Evolutionary conservation across 1,140 invertebrate species (phyloP).

Genomic region (Heliconius hewitsoni): DNA sequence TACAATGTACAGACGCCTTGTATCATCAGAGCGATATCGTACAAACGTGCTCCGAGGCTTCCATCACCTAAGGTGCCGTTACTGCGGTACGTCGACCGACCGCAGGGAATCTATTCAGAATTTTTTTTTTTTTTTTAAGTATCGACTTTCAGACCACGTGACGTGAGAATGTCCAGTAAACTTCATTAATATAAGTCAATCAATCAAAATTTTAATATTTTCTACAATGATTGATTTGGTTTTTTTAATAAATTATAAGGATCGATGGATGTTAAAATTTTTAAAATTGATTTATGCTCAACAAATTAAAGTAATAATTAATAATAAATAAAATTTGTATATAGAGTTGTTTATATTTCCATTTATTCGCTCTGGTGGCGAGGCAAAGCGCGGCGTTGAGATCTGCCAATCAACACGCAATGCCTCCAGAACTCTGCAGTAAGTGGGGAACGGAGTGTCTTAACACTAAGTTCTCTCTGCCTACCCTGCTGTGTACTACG

Average conservation of each 20-base stretch:
- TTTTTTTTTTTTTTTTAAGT: neutral
- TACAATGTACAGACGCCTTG: neutral
- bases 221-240: conserved; percentile 9
- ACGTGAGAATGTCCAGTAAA: conserved; percentile 2
- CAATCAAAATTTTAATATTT: conserved; percentile 9
- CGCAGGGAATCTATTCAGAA: conserved; percentile 21
- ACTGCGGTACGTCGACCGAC: conserved; percentile 23
- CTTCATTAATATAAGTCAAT: conserved; percentile 8
- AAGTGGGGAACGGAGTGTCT: too few species aligned
- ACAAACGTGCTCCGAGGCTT: conserved; percentile 3
- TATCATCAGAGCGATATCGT: conserved; percentile 9
- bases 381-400: too few species aligned
- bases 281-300: too few species aligned
- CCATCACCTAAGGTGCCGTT: conserved; percentile 24
- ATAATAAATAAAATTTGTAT: too few species aligned
- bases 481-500: too few species aligned
- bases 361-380: too few species aligned
- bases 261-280: neutral
- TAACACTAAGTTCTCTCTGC: too few species aligned
- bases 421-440: too few species aligned
- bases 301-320: too few species aligned
- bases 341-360: too few species aligned
- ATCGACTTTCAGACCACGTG: conserved; percentile 4
- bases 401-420: too few species aligned
- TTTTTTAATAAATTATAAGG: neutral